phyloP scores from a whole-genome alignment of 2,113 vertebrate species.

The Tragelaphus scriptus region DNA sequence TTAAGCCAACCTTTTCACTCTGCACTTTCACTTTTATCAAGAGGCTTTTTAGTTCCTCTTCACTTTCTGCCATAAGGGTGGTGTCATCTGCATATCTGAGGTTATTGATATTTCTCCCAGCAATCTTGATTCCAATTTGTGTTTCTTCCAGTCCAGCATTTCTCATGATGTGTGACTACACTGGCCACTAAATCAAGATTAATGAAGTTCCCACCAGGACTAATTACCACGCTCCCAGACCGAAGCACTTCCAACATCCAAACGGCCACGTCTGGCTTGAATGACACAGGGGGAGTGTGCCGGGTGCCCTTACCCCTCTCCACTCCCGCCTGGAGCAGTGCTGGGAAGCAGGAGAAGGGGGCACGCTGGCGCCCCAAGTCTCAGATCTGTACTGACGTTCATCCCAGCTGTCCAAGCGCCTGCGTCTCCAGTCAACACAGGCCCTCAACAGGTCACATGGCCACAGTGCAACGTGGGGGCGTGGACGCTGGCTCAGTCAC shows the following conservation, averaged over 20 bases:
- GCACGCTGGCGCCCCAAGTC: not conserved
- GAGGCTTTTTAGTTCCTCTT: no score
- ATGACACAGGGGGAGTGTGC: not conserved
- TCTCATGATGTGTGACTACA: not conserved
- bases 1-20: no score
- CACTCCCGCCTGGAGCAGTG: not conserved
- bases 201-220: constrained; percentile 39
- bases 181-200: constrained; percentile 39
- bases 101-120: no score
- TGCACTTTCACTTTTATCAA: no score
- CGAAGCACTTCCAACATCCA: not conserved
- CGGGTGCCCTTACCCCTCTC: not conserved
- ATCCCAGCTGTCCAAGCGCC: not conserved
- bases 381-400: not conserved
- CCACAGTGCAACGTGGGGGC: accelerated
- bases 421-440: not conserved
- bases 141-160: no score
- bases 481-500: not conserved
- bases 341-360: not conserved
- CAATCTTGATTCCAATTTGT: no score
- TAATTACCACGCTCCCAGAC: constrained; percentile 2
- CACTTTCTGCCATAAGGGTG: no score
- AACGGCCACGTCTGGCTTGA: not conserved
- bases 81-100: no score
- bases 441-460: not conserved